Percentiles rank a stretch among this genome's conserved stretches.
Evolutionary conservation across 2,888 invertebrate species (phyloP).

Genomic region (Parnassius apollo): DNA sequence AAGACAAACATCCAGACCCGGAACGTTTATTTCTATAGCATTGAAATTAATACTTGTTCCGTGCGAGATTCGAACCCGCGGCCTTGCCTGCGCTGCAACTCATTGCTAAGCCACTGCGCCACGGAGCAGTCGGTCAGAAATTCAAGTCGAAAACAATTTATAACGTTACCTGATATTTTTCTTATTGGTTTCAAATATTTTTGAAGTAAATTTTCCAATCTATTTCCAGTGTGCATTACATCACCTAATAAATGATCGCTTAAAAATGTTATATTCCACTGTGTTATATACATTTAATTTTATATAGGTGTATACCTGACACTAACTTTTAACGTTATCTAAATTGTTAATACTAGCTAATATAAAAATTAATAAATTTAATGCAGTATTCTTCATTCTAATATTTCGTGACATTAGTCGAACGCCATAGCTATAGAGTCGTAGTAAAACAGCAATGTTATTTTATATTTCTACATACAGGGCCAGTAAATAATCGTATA

Average conservation of each 20-base stretch:
- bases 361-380: background rate
- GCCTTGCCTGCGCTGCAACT: too few species aligned
- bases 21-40: too few species aligned
- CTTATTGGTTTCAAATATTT: conserved; percentile 41
- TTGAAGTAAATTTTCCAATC: conserved; percentile 34
- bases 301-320: background rate
- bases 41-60: too few species aligned
- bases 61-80: too few species aligned
- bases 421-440: conserved; percentile 1
- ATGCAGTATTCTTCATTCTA: conserved; percentile 2
- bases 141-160: too few species aligned
- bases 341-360: background rate
- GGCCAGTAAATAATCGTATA: background rate
- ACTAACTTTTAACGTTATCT: conserved; percentile 9
- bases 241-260: conserved; percentile 13
- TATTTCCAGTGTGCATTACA: conserved; percentile 17
- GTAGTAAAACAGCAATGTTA: background rate
- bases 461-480: background rate
- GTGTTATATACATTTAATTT: background rate
- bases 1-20: too few species aligned
- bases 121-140: too few species aligned
- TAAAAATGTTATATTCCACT: background rate
- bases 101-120: too few species aligned
- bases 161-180: conserved; percentile 36
- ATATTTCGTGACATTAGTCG: background rate